Conservation (phyloP, 2,888 invertebrate species). For the Megastigmus dorsalis region DNA sequence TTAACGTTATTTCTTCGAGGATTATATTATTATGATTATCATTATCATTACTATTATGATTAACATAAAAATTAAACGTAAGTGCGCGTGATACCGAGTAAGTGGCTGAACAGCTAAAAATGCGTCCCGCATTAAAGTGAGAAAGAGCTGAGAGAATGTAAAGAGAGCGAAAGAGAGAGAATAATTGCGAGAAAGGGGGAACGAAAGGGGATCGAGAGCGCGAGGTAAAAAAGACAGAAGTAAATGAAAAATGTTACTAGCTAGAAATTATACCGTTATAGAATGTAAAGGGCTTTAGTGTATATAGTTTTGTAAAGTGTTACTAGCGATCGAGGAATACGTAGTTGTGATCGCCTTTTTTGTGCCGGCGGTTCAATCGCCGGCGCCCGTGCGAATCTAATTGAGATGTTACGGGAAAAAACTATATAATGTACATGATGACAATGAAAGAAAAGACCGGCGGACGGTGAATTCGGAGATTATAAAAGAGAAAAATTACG, state of each 20-base stretch:
- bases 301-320: constrained; percentile 74
- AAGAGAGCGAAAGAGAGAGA: neutral
- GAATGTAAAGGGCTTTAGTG: constrained; percentile 71
- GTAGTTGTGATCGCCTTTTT: constrained; percentile 58
- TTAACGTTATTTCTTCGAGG: constrained; percentile 61
- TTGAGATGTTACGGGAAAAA: constrained; percentile 42
- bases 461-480: constrained; percentile 44
- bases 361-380: constrained; percentile 59
- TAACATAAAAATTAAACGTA: constrained; percentile 24
- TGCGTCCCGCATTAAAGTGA: neutral
- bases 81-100: constrained; percentile 1
- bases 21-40: constrained; percentile 54
- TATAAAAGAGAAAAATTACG: constrained; percentile 44
- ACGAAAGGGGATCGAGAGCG: constrained; percentile 1
- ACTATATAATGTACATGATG: constrained; percentile 46
- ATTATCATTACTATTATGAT: constrained; percentile 25
- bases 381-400: constrained; percentile 44
- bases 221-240: constrained; percentile 51
- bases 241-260: constrained; percentile 62
- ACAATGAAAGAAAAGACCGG: constrained; percentile 44
- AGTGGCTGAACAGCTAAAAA: neutral
- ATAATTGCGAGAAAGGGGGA: neutral
- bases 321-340: constrained; percentile 64
- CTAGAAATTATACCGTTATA: constrained; percentile 64
- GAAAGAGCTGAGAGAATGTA: neutral